Evolutionary conservation across 2,888 invertebrate genomes (phyloP).

Genomic region (Hermodice carunculata): DNA sequence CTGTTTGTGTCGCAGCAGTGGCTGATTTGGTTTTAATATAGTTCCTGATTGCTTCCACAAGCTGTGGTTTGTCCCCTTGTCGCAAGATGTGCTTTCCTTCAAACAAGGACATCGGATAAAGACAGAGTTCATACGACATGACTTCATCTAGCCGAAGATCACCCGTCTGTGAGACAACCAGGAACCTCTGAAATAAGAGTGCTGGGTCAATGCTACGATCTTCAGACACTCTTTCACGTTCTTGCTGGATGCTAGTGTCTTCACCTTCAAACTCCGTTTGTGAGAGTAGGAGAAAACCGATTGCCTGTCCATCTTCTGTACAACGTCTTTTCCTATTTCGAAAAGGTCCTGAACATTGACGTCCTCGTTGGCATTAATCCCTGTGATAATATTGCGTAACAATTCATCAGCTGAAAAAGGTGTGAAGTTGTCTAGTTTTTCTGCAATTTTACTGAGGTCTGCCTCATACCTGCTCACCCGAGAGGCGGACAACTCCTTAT

Average conservation of each 20-base stretch:
- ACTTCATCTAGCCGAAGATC: neutral
- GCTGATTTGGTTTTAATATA: too few relatives aligned
- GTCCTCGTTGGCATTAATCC: slow-evolving; percentile 16
- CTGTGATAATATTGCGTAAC: slow-evolving; percentile 26
- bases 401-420: slow-evolving; percentile 22
- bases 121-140: slow-evolving; percentile 4
- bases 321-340: slow-evolving; percentile 16
- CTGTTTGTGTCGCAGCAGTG: neutral
- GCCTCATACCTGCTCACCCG: slow-evolving; percentile 21
- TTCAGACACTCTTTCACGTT: too few relatives aligned
- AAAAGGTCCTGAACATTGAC: slow-evolving; percentile 22
- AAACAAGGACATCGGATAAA: neutral
- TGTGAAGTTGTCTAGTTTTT: slow-evolving; percentile 15
- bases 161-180: slow-evolving; percentile 11
- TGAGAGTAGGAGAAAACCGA: too few relatives aligned
- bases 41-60: slow-evolving; percentile 7
- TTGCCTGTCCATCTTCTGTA: too few relatives aligned
- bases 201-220: slow-evolving; percentile 9
- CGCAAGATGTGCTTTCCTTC: slow-evolving; percentile 12
- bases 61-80: slow-evolving; percentile 14
- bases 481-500: slow-evolving; percentile 21
- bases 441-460: slow-evolving; percentile 19
- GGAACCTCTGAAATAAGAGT: slow-evolving; percentile 16
- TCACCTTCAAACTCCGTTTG: too few relatives aligned
- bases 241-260: too few relatives aligned